These are phyloP conservation scores for Chloroceryle inda DNA, from an alignment of 2,797 vertebrate species.

Conservation along the genomic window DNA sequence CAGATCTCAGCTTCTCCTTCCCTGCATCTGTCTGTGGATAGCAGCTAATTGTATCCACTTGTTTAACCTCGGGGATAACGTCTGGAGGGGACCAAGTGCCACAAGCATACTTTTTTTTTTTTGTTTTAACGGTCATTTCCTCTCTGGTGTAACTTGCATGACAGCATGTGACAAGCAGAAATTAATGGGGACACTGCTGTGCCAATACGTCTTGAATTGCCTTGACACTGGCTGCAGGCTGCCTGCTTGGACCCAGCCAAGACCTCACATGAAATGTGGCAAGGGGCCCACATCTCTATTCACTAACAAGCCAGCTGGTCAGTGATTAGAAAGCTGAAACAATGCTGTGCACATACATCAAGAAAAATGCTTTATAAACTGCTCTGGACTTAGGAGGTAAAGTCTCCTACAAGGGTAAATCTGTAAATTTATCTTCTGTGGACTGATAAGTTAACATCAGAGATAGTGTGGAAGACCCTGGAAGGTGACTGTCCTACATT, in stretches of 20 bases:
- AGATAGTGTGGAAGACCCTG: neutral
- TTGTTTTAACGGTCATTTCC: slow-evolving; percentile 83
- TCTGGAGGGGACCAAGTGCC: slow-evolving; percentile 81
- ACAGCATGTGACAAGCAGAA: slow-evolving; percentile 87
- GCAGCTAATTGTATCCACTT: slow-evolving; percentile 84
- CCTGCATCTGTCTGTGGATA: slow-evolving; percentile 86
- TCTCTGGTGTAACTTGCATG: slow-evolving; percentile 87
- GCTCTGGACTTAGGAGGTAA: slow-evolving; percentile 68
- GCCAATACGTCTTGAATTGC: slow-evolving; percentile 87
- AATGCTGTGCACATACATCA: slow-evolving; percentile 88
- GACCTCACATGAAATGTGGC: slow-evolving; percentile 99
- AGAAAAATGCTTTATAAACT: slow-evolving; percentile 78
- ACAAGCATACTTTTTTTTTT: slow-evolving; percentile 77
- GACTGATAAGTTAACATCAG: neutral
- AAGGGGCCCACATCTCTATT: slow-evolving; percentile 92
- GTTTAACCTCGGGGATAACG: slow-evolving; percentile 82
- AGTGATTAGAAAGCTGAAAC: slow-evolving; percentile 93
- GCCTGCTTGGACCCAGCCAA: slow-evolving; percentile 89
- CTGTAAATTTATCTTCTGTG: slow-evolving; percentile 39
- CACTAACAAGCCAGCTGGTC: slow-evolving; percentile 95
- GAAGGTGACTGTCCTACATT: neutral
- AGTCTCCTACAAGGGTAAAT: slow-evolving; percentile 55
- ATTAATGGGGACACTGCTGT: slow-evolving; percentile 86
- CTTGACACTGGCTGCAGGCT: slow-evolving; percentile 85
- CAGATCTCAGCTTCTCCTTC: slow-evolving; percentile 76